Conservation (phyloP, 2,113 vertebrate genomes). For the Paradisaea rubra region DNA sequence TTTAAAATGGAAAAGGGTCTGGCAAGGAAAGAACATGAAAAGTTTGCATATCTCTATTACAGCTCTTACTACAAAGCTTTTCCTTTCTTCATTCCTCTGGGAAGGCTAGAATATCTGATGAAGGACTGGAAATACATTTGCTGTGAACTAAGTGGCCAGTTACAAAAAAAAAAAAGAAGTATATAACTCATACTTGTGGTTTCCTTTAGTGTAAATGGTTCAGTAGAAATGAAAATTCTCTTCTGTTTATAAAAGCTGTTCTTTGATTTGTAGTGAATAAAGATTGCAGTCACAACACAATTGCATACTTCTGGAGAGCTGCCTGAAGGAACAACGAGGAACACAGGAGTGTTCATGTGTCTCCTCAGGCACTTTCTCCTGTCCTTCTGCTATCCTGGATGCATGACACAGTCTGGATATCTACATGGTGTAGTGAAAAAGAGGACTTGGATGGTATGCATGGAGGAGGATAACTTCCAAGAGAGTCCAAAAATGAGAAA, state of each 20-base stretch:
- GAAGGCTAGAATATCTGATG: neutral
- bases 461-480: neutral
- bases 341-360: neutral
- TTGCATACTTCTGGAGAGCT: neutral
- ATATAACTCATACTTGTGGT: neutral
- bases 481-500: neutral
- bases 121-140: neutral
- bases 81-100: neutral
- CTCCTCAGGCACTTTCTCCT: neutral
- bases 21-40: neutral
- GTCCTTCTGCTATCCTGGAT: neutral
- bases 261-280: neutral
- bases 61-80: neutral
- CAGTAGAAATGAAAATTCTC: neutral
- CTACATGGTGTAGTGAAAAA: neutral
- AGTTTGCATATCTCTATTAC: neutral
- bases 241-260: neutral
- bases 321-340: neutral
- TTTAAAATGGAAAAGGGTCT: neutral
- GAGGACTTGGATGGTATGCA: neutral
- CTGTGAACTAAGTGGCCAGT: neutral
- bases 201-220: neutral
- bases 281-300: neutral
- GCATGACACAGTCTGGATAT: neutral
- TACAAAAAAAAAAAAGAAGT: neutral